Conservation (phyloP, 1,140 invertebrate species). For the Nasonia giraulti region DNA sequence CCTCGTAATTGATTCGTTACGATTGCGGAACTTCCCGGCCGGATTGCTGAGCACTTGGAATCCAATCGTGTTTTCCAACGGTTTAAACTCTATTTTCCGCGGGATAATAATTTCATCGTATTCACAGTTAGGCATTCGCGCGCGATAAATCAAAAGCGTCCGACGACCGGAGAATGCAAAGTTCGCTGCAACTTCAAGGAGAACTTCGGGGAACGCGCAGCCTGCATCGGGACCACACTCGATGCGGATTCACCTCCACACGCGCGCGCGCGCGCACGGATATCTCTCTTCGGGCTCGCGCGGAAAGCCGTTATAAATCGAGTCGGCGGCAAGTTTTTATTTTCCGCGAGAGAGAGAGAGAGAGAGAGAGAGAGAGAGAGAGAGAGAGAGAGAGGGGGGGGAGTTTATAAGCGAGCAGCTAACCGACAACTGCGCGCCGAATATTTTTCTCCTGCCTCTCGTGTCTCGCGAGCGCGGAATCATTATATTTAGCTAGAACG, state of each 20-base stretch:
- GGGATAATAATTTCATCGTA: not conserved
- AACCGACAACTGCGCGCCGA: not conserved
- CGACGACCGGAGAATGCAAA: not conserved
- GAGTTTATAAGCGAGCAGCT: conserved; percentile 1
- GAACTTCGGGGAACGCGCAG: not conserved
- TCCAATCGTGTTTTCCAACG: not conserved
- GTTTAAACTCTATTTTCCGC: not conserved
- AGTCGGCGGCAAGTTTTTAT: not conserved
- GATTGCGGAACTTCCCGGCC: conserved; percentile 7
- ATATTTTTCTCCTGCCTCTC: not conserved
- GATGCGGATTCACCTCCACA: not conserved
- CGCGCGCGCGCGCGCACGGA: not conserved
- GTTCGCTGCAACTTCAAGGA: not conserved
- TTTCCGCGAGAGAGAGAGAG: not conserved
- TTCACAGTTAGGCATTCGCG: not conserved
- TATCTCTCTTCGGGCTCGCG: not conserved
- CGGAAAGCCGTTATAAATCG: conserved; percentile 37
- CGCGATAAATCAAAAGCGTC: not conserved
- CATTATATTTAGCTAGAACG: conserved; percentile 27
- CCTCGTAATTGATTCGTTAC: conserved; percentile 30
- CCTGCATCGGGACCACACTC: conserved; percentile 26
- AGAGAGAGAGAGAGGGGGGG: too few species aligned
- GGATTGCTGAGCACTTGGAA: not conserved
- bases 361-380: not conserved
- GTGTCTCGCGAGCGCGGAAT: not conserved